Base-by-base conservation (phyloP, 2,888 invertebrate genomes). In the Phaedon cochleariae region DNA sequence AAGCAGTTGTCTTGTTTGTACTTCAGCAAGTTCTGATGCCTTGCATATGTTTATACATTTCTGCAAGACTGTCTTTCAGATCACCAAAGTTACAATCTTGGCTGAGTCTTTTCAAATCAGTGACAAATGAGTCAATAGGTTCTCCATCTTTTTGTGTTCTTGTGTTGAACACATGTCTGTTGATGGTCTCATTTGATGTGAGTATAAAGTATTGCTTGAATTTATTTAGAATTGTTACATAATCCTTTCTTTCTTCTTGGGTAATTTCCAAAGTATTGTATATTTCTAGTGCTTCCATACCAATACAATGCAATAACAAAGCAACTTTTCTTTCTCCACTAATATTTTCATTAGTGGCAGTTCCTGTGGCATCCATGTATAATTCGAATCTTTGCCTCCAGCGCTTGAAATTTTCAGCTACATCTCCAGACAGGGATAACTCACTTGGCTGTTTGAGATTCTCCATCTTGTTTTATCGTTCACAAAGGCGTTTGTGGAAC, bases 201-300 rank as follows among this genome's bases (percentile, higher is more conserved):
- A 22, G 41, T 26, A 57, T 60, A 26, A 49, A 64, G 22, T 64
- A 59, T 6, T 60, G 21, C 45, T 64, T 22, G 10, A 64, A 59
- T 15, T 31, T 22, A 22, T 31, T 12, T 34, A 60, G 34, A 22
- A 60, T 46, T 17, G 7, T 41, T 20, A 37, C 9, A 12, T 52
- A 60, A n/a, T 34, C 26, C 37, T 34, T 37, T 41, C 37, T 52
- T 18, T 52, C 34, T 37, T 60, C 41, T 17, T 52, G 34, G 15
- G 31, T 41, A 10, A 60, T 21, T 60, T 49, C 17, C 29, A 70
- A 58, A 5, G 65, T 63, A 22, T 53, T 15, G 62, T 57, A 70
- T 52, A 58, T 61, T 21, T 62, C 52, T 34, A 58, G 57, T 1
- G 65, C 66, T 52, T 64, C 68, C 18, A 63, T 52, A 12, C 64